Conservation (phyloP, 2,113 vertebrate species). For the Gnathonemus longibarbis region DNA sequence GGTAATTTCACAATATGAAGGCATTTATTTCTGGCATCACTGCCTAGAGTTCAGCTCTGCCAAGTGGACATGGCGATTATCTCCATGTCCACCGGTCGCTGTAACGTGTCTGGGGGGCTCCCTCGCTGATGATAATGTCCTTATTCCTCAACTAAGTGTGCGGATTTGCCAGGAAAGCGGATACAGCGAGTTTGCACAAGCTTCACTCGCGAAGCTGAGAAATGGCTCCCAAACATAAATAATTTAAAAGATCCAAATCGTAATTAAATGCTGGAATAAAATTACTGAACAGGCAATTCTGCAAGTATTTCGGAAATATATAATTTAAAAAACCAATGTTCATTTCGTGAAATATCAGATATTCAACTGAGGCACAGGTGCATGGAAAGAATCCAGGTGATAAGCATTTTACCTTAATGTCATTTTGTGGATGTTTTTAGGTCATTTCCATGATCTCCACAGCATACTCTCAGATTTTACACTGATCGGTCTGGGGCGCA, state of each 20-base stretch:
- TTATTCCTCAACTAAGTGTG: neutral
- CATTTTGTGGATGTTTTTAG: neutral
- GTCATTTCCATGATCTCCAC: neutral
- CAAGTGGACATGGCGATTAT: conserved; percentile 25
- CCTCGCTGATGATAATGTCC: neutral
- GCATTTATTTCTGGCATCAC: conserved; percentile 23
- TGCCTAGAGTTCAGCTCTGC: neutral
- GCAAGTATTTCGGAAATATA: neutral
- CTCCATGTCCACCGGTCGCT: neutral
- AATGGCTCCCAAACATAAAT: neutral
- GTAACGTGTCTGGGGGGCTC: neutral
- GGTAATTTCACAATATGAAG: conserved; percentile 35
- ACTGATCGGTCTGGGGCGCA: neutral
- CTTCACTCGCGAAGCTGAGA: neutral
- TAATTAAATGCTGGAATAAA: neutral
- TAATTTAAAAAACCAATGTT: neutral
- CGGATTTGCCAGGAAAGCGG: neutral
- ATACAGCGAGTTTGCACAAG: neutral
- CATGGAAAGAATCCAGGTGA: neutral
- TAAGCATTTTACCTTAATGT: neutral
- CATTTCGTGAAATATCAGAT: neutral
- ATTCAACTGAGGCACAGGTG: too few species aligned
- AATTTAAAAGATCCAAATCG: neutral
- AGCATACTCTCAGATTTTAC: neutral
- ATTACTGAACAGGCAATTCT: neutral